Evolutionary conservation across 2,888 invertebrate genomes (phyloP), one percentile per base, ranked within the genome.

Genomic region (Desoria tigrina): DNA sequence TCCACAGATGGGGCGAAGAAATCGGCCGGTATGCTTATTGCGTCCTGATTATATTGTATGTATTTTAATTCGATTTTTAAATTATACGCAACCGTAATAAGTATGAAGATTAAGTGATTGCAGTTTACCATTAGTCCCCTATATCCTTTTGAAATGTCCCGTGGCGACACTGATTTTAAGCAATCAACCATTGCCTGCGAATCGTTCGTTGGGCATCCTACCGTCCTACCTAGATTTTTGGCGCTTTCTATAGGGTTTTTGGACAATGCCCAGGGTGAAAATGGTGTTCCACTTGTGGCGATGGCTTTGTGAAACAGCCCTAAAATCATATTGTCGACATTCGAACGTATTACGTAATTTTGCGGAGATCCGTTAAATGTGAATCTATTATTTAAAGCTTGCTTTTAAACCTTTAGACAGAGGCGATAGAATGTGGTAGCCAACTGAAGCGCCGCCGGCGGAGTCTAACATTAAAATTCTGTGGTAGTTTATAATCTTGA

Each of bases 371-470:
- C n/a, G n/a, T n/a, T n/a, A n/a, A n/a, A n/a, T n/a, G n/a, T n/a
- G n/a, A n/a, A n/a, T n/a, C n/a, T n/a, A n/a, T n/a, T n/a, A n/a
- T n/a, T n/a, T n/a, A n/a, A n/a, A n/a, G n/a, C n/a, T n/a, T n/a
- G n/a, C n/a, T n/a, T n/a, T n/a, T 42, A 32, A 59, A 65, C 68
- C 65, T 39, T 56, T 49, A 2, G 68, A 68, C 11, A 32, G 51
- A 11, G 26, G 57, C 11, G 65, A 65, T 1, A 68, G 32, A 18
- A 68, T 61, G 42, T 68, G 68, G 37, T 61, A 65, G 26, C 60
- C 60, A 16, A 63, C 60, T 9, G 58, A 56, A 11, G 66, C 66
- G 16, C 28, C 28, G 16, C 65, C 65, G 45, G 45, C 42, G 9
- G 55, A 55, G n/a, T 55, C 39, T 42, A 42, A 7, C 53, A 56